Evolutionary conservation across 2,888 invertebrate genomes (phyloP), one percentile per base, ranked within the genome.

Genomic region (Drosophila recens): DNA sequence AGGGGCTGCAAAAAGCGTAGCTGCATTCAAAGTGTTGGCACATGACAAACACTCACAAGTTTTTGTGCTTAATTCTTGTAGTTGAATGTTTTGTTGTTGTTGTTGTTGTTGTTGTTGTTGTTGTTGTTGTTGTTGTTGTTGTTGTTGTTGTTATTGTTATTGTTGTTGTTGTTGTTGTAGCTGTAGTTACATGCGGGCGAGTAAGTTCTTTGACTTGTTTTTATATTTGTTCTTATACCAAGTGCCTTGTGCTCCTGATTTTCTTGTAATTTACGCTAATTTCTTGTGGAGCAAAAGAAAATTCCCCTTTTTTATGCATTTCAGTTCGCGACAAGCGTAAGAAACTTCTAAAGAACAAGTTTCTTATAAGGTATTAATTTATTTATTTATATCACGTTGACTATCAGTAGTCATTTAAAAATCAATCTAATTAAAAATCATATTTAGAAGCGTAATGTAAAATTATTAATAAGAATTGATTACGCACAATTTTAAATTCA

Each of bases 1-100:
- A 58, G 36, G 48, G 48, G 51, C 58, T 40, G 66, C 72, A 80
- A 88, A 83, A 82, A 86, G 74, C 52, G 52, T 82, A 76, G 69
- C 66, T 61, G 75, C 53, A 52, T 58, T 68, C 52, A 57, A 86
- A 85, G 86, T 89, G 90, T 89, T 86, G 85, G 80, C 88, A 88
- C 78, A 88, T 85, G 85, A 87, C 89, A 85, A 85, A 89, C 85
- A 89, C 88, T 84, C 80, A 54, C 80, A 77, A 87, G 80, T 86
- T 88, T 89, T 87, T 80, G 11, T 36, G 45, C 38, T 51, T 27
- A 33, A 49, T 62, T 59, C 10, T 34, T 61, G 42, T 58, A 48
- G 58, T 46, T 46, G 20, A 34, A 20, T n/a, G 5, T 36, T 13
- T 27, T 8, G 30, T 30, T 30, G 54, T 17, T 54, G 15, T 40